Evolutionary conservation across 1,140 invertebrate genomes (phyloP), one percentile per base, ranked within the genome.

Genomic region (Platorchestia sp.): DNA sequence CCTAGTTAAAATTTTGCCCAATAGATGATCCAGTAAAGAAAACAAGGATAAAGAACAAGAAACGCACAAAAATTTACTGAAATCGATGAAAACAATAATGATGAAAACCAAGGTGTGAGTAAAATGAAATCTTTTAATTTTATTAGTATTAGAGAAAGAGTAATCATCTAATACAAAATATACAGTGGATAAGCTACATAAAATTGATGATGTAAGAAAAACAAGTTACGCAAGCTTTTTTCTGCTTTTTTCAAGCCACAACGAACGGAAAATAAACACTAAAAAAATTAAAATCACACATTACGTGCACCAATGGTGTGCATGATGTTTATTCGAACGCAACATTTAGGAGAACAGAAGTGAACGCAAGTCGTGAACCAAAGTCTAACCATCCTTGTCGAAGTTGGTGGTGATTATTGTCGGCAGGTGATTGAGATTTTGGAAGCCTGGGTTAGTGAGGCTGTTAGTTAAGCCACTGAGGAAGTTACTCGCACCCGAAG

Each of bases 381-480:
- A 47, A 75, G 27, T 96, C 97, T 96, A 90, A 97, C 97, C 96
- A 95, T 97, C 97, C 59, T 97, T 91, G 91, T 97, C 97, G 95
- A 96, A 97, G 95, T 97, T 96, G 45, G 97, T 96, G 47, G 96
- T 96, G 44, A 97, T 95, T 87, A 97, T 96, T 7, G 97, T 97
- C 0, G 97, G 97, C 59, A 96, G 95, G 95, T 95, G 86, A 45
- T 95, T 95, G 59, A 95, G 59, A 43, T 93, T 95, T 45, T 87
- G 95, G 90, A 91, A 95, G 45, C 95, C 95, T 51, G 96, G 96
- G 53, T 97, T 93, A 93, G 91, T 93, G 91, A 93, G 91, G 45
- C 91, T 97, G 91, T 75, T 95, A 51, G 51, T 75, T 43, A 91
- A 43, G 47, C 95, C 95, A 95, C 90, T 59, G 27, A 95, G 51